phyloP scores from a whole-genome alignment of 64 coral and sea anemone genomes.

The Stylophora pistillata region DNA sequence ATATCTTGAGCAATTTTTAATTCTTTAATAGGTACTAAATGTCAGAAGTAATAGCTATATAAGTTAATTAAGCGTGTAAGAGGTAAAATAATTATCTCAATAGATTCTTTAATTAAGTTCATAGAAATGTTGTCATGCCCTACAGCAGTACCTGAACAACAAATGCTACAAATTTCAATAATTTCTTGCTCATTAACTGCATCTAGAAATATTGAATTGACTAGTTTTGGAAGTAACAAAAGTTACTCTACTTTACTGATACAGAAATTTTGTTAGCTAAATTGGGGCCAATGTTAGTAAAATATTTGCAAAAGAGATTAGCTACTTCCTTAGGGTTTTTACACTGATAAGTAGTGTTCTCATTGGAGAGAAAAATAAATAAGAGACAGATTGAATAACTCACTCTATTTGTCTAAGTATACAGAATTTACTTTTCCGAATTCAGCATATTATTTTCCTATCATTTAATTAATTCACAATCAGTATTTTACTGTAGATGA shows the following conservation, averaged over 20 bases:
- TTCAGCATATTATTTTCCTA: too few relatives aligned
- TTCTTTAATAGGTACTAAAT: too few relatives aligned
- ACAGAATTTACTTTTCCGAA: too few relatives aligned
- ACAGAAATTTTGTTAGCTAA: background rate
- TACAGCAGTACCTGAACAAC: slow-evolving; percentile 22
- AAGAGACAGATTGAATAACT: too few relatives aligned
- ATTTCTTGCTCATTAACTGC: background rate
- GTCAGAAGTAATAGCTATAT: background rate
- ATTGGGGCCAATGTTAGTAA: slow-evolving; percentile 52
- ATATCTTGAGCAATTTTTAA: too few relatives aligned
- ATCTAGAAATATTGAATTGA: slow-evolving; percentile 27
- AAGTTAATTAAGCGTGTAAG: slow-evolving; percentile 6
- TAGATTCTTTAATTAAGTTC: slow-evolving; percentile 25
- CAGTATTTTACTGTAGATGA: too few relatives aligned
- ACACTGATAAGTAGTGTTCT: too few relatives aligned
- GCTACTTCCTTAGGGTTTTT: slow-evolving; percentile 46
- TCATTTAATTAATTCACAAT: background rate
- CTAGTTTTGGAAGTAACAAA: slow-evolving; percentile 22
- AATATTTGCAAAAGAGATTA: too few relatives aligned
- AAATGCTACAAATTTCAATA: too few relatives aligned
- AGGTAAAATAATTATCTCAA: background rate
- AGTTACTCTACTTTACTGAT: background rate
- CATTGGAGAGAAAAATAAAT: too few relatives aligned
- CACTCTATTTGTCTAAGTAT: background rate
- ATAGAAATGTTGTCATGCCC: slow-evolving; percentile 33